Conservation (phyloP, 2,888 invertebrate species). For the Ommatoiulus sabulosus region DNA sequence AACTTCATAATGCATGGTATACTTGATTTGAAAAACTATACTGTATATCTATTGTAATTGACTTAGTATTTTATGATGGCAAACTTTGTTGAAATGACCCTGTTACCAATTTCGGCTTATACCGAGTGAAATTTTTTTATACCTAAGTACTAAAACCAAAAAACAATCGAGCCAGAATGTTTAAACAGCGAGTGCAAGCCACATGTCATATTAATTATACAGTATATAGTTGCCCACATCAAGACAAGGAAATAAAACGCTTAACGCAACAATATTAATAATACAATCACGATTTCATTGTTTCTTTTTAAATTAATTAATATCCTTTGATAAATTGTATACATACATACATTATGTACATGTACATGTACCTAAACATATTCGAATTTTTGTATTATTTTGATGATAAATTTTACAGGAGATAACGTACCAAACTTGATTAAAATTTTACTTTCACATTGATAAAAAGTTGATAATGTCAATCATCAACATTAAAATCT, state of each 20-base stretch:
- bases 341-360: neutral
- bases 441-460: too few relatives aligned
- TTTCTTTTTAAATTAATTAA: slow-evolving; percentile 15
- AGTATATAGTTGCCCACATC: neutral
- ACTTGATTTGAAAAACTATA: too few relatives aligned
- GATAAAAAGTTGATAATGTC: too few relatives aligned
- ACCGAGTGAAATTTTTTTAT: neutral
- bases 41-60: neutral
- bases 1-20: neutral
- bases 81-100: slow-evolving; percentile 12
- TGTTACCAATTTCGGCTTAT: slow-evolving; percentile 13
- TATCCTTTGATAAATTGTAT: neutral
- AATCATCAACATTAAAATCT: too few relatives aligned
- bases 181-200: neutral
- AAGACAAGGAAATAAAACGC: slow-evolving; percentile 12
- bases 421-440: too few relatives aligned
- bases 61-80: neutral
- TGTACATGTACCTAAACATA: too few relatives aligned
- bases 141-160: neutral
- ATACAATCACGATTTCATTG: slow-evolving; percentile 38
- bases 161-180: neutral
- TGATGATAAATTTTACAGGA: too few relatives aligned
- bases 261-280: slow-evolving; percentile 7
- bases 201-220: slow-evolving; percentile 36
- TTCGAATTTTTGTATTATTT: too few relatives aligned